Conservation (phyloP, 2,113 vertebrate genomes). For the Lagopus muta region DNA sequence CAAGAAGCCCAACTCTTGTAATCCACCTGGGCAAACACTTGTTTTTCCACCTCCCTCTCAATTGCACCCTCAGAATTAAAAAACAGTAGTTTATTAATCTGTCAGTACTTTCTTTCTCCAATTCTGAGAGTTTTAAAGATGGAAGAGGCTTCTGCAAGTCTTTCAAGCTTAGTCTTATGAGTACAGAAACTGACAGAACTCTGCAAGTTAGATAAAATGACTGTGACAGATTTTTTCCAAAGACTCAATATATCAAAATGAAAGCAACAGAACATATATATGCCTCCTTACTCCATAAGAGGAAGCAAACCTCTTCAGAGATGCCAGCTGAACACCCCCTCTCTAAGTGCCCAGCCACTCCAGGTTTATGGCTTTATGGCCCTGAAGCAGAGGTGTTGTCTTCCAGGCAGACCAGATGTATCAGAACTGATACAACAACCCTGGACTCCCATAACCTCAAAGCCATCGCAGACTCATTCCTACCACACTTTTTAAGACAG, state of each 20-base stretch:
- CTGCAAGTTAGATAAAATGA: conserved; percentile 9
- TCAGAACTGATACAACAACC: neutral
- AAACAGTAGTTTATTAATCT: neutral
- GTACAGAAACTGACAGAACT: neutral
- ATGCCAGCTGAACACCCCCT: neutral
- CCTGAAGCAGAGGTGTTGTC: neutral
- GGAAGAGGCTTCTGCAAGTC: neutral
- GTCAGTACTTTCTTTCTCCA: neutral
- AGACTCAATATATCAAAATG: neutral
- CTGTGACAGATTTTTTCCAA: neutral
- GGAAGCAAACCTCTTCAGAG: conserved; percentile 1
- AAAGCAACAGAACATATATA: neutral
- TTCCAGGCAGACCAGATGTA: neutral
- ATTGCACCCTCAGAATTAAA: neutral
- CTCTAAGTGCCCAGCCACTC: neutral
- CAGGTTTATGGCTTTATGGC: neutral
- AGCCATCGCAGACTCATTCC: neutral
- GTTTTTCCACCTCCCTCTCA: neutral
- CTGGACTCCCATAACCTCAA: neutral
- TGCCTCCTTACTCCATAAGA: neutral
- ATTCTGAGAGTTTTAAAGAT: conserved; percentile 21
- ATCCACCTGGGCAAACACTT: neutral
- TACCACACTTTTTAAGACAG: neutral
- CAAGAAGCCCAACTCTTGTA: neutral
- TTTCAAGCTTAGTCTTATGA: conserved; percentile 15